Evolutionary conservation across 53 echinoderm and acorn worm genomes (phyloP), one percentile per base, ranked within the genome.

Genomic region (Patiria pectinifera): DNA sequence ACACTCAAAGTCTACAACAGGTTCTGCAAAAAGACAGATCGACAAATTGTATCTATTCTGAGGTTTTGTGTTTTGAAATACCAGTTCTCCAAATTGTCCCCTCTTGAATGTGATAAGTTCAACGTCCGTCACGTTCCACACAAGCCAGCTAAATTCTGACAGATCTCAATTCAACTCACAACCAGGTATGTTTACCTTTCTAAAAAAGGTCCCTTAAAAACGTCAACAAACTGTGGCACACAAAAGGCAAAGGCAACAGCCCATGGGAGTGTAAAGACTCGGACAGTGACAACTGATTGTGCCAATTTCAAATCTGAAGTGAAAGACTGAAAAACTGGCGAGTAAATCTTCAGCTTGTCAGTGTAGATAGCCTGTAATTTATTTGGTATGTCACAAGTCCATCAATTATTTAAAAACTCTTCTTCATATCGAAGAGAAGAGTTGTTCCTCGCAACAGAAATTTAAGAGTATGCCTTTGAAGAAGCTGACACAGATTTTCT

Each of bases 221-320:
- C 5, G 6, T 53, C 53, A 53, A 53, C 53, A 53, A 53, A 53
- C 6, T 53, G 0, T 53, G 53, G 53, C 53, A 53, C 76, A 87
- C 87, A 87, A 78, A 48, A 88, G 88, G 60, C 43, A 88, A 88
- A 24, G 88, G 26, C 61, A 88, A 88, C 77, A 88, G 88, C 88
- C 78, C 77, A 88, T 88, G 88, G 88, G 60, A 88, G 77, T 23
- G 14, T 19, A 59, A 26, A 47, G 86, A 86, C 72, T 72, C 48
- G 25, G 86, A 86, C 71, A 86, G n/a, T 86, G 74, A 58, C 74
- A 74, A 86, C 75, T 44, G 80, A 11, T 79, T 79, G 46, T 16
- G 80, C 80, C 48, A 47, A 24, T 79, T 79, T 79, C 45, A 79
- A 45, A 48, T 79, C 48, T 13, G 24, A 13, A 48, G 69, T 16